Evolutionary conservation across 1,140 invertebrate species (phyloP).

Genomic region (Nilaparvata lugens): DNA sequence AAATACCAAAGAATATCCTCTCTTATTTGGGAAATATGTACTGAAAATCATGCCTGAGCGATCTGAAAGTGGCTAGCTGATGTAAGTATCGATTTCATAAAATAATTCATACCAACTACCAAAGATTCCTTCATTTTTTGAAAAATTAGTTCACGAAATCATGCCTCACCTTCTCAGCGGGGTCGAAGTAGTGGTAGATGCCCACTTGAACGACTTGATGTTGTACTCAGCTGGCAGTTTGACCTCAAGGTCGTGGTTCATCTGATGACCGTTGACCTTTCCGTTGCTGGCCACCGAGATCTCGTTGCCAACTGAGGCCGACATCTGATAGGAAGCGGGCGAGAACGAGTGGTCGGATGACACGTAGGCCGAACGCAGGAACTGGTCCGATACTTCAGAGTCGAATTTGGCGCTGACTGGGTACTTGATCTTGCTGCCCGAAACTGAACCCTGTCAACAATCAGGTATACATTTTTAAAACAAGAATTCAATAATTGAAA

Average conservation of each 20-base stretch:
- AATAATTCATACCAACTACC: no score
- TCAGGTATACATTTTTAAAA: no score
- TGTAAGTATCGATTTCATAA: no score
- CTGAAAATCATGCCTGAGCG: no score
- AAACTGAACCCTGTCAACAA: constrained; percentile 10
- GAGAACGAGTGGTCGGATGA: constrained; percentile 8
- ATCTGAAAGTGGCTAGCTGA: no score
- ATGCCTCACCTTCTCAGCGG: not conserved
- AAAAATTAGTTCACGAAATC: no score
- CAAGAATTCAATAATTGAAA: no score
- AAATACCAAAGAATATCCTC: no score
- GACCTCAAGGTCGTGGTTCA: constrained; percentile 12
- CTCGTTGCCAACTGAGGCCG: constrained; percentile 7
- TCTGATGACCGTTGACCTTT: constrained; percentile 11
- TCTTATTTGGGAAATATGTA: no score
- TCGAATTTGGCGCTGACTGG: constrained; percentile 14
- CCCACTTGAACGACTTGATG: constrained; percentile 15
- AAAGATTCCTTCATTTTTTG: no score
- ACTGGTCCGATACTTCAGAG: constrained; percentile 17
- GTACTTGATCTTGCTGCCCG: constrained; percentile 11
- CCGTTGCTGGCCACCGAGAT: constrained; percentile 8
- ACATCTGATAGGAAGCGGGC: constrained; percentile 9
- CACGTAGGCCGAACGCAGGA: constrained; percentile 12
- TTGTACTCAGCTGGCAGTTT: constrained; percentile 15
- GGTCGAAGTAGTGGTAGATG: not conserved